A percentile compares a stretch with the other conserved stretches of the same genome.
Conservation (phyloP, 2,113 vertebrate species). For the Ophthalmolycus amberensis region DNA sequence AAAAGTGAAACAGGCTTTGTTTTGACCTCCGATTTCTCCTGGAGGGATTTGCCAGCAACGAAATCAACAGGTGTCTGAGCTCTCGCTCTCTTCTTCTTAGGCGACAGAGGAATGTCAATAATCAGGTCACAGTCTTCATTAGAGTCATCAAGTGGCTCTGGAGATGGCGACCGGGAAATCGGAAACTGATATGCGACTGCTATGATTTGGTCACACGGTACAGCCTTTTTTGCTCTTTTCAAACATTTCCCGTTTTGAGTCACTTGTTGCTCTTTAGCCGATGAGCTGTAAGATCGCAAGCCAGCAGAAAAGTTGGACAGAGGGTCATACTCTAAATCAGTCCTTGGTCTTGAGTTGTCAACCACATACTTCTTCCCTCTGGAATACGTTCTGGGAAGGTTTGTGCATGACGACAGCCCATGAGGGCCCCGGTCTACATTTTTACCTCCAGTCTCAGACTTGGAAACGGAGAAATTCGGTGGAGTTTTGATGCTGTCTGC, state of each 20-base stretch:
- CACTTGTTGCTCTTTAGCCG: slow-evolving; percentile 48
- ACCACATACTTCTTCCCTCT: slow-evolving; percentile 77
- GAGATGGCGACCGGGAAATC: background rate
- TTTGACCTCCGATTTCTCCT: background rate
- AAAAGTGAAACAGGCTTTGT: background rate
- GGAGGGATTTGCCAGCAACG: background rate
- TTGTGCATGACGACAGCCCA: slow-evolving; percentile 20
- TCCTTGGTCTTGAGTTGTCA: slow-evolving; percentile 78
- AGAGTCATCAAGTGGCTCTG: slow-evolving; percentile 66
- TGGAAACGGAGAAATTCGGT: background rate
- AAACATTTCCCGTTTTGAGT: slow-evolving; percentile 35
- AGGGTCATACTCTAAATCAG: slow-evolving; percentile 84
- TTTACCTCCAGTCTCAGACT: slow-evolving; percentile 30
- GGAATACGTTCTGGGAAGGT: background rate
- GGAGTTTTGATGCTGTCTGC: slow-evolving; percentile 15
- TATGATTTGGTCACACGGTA: background rate
- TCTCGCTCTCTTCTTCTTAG: slow-evolving; percentile 60
- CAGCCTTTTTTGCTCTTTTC: slow-evolving; percentile 26
- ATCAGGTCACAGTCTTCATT: slow-evolving; percentile 79
- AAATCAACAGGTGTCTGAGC: background rate
- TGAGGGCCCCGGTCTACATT: slow-evolving; percentile 22
- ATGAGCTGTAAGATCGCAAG: slow-evolving; percentile 64
- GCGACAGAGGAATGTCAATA: slow-evolving; percentile 76
- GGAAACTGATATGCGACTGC: background rate
- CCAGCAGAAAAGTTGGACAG: slow-evolving; percentile 84